Percentiles rank a stretch among this genome's conserved stretches.
These are phyloP conservation scores for Sweltsa coloradensis DNA, from an alignment of 1,140 invertebrate species.

Conservation along the genomic window DNA sequence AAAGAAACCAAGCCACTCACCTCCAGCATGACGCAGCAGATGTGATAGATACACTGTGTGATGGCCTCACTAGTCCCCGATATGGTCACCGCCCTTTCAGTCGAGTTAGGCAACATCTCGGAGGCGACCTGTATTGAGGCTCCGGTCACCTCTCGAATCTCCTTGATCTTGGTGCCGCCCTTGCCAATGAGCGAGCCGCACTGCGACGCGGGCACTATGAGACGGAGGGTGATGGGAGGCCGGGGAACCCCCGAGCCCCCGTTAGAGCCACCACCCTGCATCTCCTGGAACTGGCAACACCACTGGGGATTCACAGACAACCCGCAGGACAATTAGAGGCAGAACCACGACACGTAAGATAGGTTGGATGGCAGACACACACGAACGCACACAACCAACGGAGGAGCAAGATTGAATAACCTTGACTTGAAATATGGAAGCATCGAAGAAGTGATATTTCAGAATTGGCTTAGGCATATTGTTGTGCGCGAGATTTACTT, in stretches of 20 bases:
- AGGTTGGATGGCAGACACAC: too few relatives aligned
- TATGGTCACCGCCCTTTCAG: conserved; percentile 97
- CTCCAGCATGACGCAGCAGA: conserved; percentile 99
- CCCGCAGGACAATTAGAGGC: too few relatives aligned
- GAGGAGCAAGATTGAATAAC: too few relatives aligned
- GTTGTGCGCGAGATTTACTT: too few relatives aligned
- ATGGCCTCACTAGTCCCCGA: conserved; percentile 96
- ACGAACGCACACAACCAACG: too few relatives aligned
- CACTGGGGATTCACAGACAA: conserved; percentile 40
- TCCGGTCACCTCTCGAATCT: conserved; percentile 83
- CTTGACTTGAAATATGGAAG: too few relatives aligned
- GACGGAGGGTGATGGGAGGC: conserved; percentile 79
- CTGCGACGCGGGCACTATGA: conserved; percentile 98
- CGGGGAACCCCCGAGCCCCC: conserved; percentile 57
- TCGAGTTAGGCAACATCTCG: conserved; percentile 99
- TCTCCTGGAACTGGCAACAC: conserved; percentile 75
- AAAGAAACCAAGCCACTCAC: conserved; percentile 43
- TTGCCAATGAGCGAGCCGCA: conserved; percentile 98
- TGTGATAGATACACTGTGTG: conserved; percentile 97
- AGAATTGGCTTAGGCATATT: too few relatives aligned
- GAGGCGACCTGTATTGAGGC: conserved; percentile 92
- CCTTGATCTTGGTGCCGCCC: conserved; percentile 88
- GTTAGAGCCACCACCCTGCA: conserved; percentile 34
- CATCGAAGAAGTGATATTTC: too few relatives aligned
- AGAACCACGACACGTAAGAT: too few relatives aligned